Conservation (phyloP, 2,797 vertebrate genomes). For the Dallia pectoralis region DNA sequence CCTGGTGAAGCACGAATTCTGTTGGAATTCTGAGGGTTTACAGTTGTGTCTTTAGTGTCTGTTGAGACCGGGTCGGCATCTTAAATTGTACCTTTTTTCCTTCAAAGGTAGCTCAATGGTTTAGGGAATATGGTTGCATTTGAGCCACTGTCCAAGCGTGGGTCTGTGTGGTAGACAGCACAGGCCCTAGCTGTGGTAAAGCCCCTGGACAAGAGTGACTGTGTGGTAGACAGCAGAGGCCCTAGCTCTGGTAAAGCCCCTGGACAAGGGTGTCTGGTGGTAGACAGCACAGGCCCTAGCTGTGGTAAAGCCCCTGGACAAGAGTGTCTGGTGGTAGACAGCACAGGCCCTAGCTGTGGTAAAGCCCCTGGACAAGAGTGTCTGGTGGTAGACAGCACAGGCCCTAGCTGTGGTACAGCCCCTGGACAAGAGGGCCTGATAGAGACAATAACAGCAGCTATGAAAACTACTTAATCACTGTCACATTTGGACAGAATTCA, state of each 20-base stretch:
- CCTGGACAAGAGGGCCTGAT: slow-evolving; percentile 78
- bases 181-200: too few relatives aligned
- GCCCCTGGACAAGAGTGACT: too few relatives aligned
- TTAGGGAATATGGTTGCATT: slow-evolving; percentile 36
- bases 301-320: too few relatives aligned
- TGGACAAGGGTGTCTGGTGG: too few relatives aligned
- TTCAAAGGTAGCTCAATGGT: slow-evolving; percentile 32
- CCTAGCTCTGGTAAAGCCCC: too few relatives aligned
- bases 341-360: too few relatives aligned
- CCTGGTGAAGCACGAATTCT: slow-evolving; percentile 66
- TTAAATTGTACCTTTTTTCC: background rate
- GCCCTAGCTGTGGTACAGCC: slow-evolving; percentile 72
- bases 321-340: slow-evolving; percentile 18
- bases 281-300: too few relatives aligned
- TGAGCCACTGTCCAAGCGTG: background rate
- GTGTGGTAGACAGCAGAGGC: too few relatives aligned
- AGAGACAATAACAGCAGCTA: slow-evolving; percentile 85
- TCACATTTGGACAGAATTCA: slow-evolving; percentile 85
- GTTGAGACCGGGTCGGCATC: slow-evolving; percentile 62
- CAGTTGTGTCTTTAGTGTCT: slow-evolving; percentile 80
- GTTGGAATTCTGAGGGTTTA: slow-evolving; percentile 78
- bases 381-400: slow-evolving; percentile 28
- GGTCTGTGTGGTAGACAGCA: background rate
- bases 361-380: too few relatives aligned
- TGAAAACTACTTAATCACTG: slow-evolving; percentile 91